Evolutionary conservation across 2,797 vertebrate species (phyloP), one percentile per base, ranked within the genome.

Genomic region (Sebastes hubbsi): DNA sequence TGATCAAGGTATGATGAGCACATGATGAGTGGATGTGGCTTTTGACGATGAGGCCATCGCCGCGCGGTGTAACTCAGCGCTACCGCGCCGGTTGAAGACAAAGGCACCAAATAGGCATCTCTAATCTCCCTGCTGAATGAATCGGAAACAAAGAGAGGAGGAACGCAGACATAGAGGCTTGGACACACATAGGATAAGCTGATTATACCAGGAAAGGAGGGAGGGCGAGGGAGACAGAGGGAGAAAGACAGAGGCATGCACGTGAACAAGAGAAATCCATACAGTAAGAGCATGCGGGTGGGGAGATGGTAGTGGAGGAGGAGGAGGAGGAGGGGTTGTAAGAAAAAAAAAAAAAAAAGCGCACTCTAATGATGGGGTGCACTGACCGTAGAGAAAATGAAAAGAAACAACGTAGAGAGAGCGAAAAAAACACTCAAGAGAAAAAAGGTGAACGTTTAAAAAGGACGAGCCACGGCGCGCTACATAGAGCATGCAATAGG

Each of bases 111-210:
- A 95, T 94, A 95, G 94, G 94, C 94, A 87, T 94, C 91, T 92
- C 95, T 96, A 96, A 96, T 96, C 95, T 94, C 89, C 88, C 92
- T 89, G 92, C 94, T 95, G 94, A 96, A 95, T 95, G 95, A 95
- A 94, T 90, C 80, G 5, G 84, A 94, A 91, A 95, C 92, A 95
- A 95, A 95, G 94, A 94, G 92, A 89, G 88, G 85, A 92, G 89
- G 89, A 93, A 93, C 93, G 91, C 91, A 94, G 91, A 94, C 90
- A 92, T 71, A 91, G 91, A 89, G 88, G 89, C 91, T 92, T 92
- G 93, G 91, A 95, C 94, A 94, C 92, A 94, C 91, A 92, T 90
- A 83, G 93, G 94, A 94, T 96, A 95, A 95, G 95, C 94, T 94
- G 94, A 94, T 95, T 95, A 95, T 84, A 13, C 83, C 87, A 78